A percentile compares a stretch with the other conserved stretches of the same genome.
These are phyloP conservation scores for Aegotheles bennettii DNA, from an alignment of 2,113 vertebrate genomes.

Conservation along the genomic window DNA sequence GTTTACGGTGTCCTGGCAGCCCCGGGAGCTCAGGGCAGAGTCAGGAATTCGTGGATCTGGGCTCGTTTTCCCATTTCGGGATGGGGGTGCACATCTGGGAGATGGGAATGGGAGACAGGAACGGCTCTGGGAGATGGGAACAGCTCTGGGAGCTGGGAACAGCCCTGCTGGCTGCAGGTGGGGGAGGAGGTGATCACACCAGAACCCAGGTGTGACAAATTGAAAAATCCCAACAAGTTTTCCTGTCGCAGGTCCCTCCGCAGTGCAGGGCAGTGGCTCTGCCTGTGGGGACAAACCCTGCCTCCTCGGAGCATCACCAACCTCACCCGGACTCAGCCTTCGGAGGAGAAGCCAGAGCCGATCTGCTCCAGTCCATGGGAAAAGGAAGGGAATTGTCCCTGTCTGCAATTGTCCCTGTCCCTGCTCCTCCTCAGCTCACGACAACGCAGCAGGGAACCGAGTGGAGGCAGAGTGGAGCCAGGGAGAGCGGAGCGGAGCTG, in stretches of 20 bases:
- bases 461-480: background rate
- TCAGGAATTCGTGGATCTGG: fast-evolving
- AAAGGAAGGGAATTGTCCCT: background rate
- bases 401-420: too few species aligned
- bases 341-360: background rate
- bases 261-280: background rate
- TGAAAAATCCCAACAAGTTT: background rate
- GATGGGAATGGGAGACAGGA: too few species aligned
- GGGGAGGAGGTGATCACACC: too few species aligned
- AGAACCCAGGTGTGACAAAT: background rate
- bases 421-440: background rate
- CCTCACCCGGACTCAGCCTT: background rate
- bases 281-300: background rate
- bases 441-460: background rate
- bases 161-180: too few species aligned
- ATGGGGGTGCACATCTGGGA: background rate
- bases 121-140: too few species aligned
- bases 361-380: background rate
- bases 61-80: background rate
- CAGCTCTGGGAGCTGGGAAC: too few species aligned
- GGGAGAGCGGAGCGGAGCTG: background rate
- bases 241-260: background rate
- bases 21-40: background rate
- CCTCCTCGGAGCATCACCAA: background rate
- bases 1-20: fast-evolving